Evolutionary conservation across 1,140 invertebrate species (phyloP).

Genomic region (Lepidurus packardi): DNA sequence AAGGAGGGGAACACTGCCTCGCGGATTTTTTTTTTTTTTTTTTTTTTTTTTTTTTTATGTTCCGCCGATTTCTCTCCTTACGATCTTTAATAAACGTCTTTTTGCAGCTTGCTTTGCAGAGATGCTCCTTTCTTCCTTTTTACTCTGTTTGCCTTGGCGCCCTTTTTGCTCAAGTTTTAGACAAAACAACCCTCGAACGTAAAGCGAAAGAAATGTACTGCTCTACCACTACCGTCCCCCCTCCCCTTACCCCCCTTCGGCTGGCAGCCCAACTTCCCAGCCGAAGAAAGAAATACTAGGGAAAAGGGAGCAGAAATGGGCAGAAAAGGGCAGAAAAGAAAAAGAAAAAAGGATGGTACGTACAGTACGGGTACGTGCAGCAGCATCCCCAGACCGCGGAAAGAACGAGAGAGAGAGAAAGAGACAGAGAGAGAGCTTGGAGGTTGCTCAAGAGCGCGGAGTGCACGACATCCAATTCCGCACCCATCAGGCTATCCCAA

Average conservation of each 20-base stretch:
- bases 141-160: background rate
- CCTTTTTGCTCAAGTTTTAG: background rate
- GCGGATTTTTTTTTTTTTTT: background rate
- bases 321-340: background rate
- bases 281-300: background rate
- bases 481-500: background rate
- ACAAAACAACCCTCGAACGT: background rate
- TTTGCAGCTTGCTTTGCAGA: background rate
- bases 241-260: background rate
- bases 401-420: background rate
- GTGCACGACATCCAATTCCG: background rate
- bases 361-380: background rate
- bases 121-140: background rate
- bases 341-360: background rate
- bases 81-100: slow-evolving; percentile 4
- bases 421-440: background rate
- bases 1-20: background rate
- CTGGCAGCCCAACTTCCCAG: background rate
- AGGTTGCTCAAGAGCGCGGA: background rate
- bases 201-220: slow-evolving; percentile 5
- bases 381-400: background rate
- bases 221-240: too few relatives aligned
- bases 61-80: background rate
- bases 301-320: background rate
- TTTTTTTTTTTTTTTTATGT: background rate